These are phyloP conservation scores for Dasypogon diadema DNA, from an alignment of 2,888 invertebrate genomes.

Conservation along the genomic window DNA sequence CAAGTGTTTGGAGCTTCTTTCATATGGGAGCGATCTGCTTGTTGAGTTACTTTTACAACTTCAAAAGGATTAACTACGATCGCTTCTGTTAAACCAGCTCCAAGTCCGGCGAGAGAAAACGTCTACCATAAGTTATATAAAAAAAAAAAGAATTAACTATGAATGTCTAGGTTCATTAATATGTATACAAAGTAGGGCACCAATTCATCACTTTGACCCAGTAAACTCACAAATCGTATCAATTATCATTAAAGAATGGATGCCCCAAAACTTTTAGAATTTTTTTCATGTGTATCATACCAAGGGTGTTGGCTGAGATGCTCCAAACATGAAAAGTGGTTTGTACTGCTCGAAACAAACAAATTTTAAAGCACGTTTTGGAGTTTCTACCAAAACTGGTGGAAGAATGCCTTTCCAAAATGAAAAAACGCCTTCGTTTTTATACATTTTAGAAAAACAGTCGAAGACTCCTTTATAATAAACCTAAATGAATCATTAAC, in stretches of 20 bases:
- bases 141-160: too few relatives aligned
- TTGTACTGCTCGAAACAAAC: slow-evolving; percentile 95
- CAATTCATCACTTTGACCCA: slow-evolving; percentile 42
- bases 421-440: slow-evolving; percentile 83
- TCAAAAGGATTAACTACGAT: slow-evolving; percentile 94
- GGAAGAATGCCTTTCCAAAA: slow-evolving; percentile 96
- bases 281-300: slow-evolving; percentile 74
- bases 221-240: background rate
- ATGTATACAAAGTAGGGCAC: too few relatives aligned
- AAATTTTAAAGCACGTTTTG: slow-evolving; percentile 95
- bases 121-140: too few relatives aligned
- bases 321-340: slow-evolving; percentile 84
- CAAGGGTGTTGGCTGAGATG: slow-evolving; percentile 80
- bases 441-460: slow-evolving; percentile 91
- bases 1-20: slow-evolving; percentile 80
- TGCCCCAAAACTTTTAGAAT: background rate
- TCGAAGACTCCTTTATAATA: slow-evolving; percentile 85
- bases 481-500: slow-evolving; percentile 59
- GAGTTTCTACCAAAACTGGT: slow-evolving; percentile 93
- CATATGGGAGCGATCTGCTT: slow-evolving; percentile 77
- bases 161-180: too few relatives aligned
- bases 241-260: background rate
- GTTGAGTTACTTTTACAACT: slow-evolving; percentile 92
- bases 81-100: slow-evolving; percentile 92
- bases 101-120: slow-evolving; percentile 87